Evolutionary conservation across 2,113 vertebrate genomes (phyloP).

Genomic region (Tricholaema leucomelas): DNA sequence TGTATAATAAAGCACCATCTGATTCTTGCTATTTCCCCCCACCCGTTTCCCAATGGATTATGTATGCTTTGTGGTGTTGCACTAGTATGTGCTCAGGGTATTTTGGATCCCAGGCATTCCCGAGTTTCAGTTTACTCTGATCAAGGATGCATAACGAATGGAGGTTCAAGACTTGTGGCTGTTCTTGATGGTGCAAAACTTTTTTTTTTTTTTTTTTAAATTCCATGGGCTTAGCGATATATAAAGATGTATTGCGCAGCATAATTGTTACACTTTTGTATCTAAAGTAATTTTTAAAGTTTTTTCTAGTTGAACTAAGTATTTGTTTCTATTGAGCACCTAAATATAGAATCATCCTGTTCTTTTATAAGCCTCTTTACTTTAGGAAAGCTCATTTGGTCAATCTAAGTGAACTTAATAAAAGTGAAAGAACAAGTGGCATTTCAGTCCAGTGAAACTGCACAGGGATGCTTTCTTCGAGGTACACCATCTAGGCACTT

Average conservation of each 20-base stretch:
- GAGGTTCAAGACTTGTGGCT: conserved; percentile 67
- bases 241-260: conserved; percentile 65
- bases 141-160: conserved; percentile 63
- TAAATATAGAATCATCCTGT: conserved; percentile 61
- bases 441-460: conserved; percentile 56
- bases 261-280: conserved; percentile 74
- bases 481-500: background rate
- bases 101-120: conserved; percentile 75
- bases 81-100: conserved; percentile 80
- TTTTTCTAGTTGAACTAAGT: conserved; percentile 73
- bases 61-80: conserved; percentile 68
- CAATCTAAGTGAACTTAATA: conserved; percentile 73
- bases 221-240: conserved; percentile 71
- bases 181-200: conserved; percentile 68
- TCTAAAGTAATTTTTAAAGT: conserved; percentile 71
- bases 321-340: conserved; percentile 73
- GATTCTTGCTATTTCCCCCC: background rate
- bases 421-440: conserved; percentile 65
- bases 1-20: conserved; percentile 71
- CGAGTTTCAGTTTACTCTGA: conserved; percentile 70
- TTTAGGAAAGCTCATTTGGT: conserved; percentile 69
- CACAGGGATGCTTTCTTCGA: background rate
- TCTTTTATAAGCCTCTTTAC: conserved; percentile 67
- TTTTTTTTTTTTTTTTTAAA: conserved; percentile 21
- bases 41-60: background rate